Percentiles rank a stretch among this genome's conserved stretches.
Evolutionary conservation across 2,888 invertebrate species (phyloP).

Genomic region (Mylabris sibirica): DNA sequence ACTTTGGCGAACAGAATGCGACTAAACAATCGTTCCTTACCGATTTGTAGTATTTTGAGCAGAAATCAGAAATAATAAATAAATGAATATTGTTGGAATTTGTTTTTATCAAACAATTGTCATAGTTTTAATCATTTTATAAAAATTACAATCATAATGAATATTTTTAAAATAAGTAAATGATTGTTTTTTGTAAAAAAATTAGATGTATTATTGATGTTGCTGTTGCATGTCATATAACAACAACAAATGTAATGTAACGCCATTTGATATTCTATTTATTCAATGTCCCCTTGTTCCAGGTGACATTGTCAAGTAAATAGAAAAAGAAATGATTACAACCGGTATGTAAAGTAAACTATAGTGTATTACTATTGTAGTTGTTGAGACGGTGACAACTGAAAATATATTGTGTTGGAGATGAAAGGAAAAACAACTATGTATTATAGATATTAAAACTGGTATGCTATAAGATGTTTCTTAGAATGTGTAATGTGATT

Average conservation of each 20-base stretch:
- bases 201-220: background rate
- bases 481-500: too few species aligned
- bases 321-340: background rate
- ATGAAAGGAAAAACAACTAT: too few species aligned
- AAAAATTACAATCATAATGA: background rate
- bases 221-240: slow-evolving; percentile 10
- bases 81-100: background rate
- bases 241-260: background rate
- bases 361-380: background rate
- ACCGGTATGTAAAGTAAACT: background rate
- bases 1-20: background rate
- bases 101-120: background rate
- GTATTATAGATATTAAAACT: too few species aligned
- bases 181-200: background rate
- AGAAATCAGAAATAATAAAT: background rate
- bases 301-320: slow-evolving; percentile 4
- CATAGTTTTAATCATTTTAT: background rate
- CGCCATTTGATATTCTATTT: slow-evolving; percentile 13
- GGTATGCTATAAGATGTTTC: too few species aligned
- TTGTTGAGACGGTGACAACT: background rate
- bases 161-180: background rate
- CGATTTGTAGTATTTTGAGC: background rate
- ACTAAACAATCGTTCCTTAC: background rate
- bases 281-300: slow-evolving; percentile 11
- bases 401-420: background rate